These are phyloP conservation scores for Drosophila leonis DNA, from an alignment of 2,888 invertebrate species.

Conservation along the genomic window DNA sequence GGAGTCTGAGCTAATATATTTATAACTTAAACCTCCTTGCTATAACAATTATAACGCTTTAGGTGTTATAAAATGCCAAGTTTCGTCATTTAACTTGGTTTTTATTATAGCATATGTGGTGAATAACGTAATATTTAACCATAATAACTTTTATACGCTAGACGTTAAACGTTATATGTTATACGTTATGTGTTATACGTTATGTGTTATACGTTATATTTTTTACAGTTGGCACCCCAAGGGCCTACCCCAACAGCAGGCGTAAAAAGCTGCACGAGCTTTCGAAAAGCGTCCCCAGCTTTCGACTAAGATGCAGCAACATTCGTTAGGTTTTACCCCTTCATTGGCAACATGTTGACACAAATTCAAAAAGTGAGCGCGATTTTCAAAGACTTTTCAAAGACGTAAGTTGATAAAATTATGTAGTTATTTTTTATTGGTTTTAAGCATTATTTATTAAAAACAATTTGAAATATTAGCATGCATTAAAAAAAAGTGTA, in stretches of 20 bases:
- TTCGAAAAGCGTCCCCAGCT: conserved; percentile 6
- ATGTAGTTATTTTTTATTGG: not conserved
- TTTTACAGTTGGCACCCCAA: conserved; percentile 1
- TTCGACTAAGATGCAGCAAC: conserved; percentile 12
- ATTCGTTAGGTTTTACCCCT: conserved; percentile 29
- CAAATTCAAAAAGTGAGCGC: conserved; percentile 16
- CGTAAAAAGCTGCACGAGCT: conserved; percentile 1
- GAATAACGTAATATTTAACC: not conserved
- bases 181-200: conserved; percentile 3
- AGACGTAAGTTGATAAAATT: not conserved
- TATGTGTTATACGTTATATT: conserved; percentile 5
- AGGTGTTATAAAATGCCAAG: conserved; percentile 3
- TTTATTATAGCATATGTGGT: conserved; percentile 22
- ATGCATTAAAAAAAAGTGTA: too few relatives aligned
- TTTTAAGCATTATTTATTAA: not conserved
- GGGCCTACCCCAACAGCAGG: not conserved
- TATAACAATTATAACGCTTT: conserved; percentile 1
- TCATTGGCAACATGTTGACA: conserved; percentile 37
- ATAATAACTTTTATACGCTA: conserved; percentile 1
- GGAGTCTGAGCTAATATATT: not conserved
- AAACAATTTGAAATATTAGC: not conserved
- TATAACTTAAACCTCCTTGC: not conserved
- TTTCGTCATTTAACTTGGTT: not conserved
- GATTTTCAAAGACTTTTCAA: conserved; percentile 2
- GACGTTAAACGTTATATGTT: conserved; percentile 12